Evolutionary conservation across 92 coral and sea anemone genomes (phyloP).

Genomic region (Epizoanthus scotinus): DNA sequence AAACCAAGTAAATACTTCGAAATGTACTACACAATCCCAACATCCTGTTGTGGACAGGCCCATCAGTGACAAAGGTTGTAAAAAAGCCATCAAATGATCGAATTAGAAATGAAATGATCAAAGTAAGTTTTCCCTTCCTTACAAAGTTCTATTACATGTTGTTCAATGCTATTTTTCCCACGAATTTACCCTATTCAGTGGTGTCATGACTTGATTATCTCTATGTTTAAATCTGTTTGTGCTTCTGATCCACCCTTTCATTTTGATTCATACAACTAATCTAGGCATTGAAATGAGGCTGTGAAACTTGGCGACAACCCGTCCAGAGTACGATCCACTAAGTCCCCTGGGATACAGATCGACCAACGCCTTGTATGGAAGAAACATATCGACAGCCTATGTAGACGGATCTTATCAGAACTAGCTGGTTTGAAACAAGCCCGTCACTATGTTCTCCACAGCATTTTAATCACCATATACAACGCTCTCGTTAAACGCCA

Average conservation of each 20-base stretch:
- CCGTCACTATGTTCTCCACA: too few relatives aligned
- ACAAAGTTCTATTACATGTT: background rate
- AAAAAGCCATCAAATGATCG: slow-evolving; percentile 14
- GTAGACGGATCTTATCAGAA: too few relatives aligned
- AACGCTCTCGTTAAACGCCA: too few relatives aligned
- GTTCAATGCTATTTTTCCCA: slow-evolving; percentile 3
- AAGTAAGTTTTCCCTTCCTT: background rate
- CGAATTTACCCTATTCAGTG: slow-evolving; percentile 15
- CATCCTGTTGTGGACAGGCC: slow-evolving; percentile 1
- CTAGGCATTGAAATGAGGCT: too few relatives aligned
- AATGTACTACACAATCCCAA: background rate
- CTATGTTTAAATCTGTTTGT: slow-evolving; percentile 27
- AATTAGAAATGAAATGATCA: slow-evolving; percentile 31
- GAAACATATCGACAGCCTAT: too few relatives aligned
- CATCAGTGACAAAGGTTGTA: background rate
- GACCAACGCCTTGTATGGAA: too few relatives aligned
- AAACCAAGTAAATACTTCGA: background rate
- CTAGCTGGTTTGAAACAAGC: too few relatives aligned
- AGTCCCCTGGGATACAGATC: too few relatives aligned
- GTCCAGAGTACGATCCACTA: too few relatives aligned
- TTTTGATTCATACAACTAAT: too few relatives aligned
- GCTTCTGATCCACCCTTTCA: background rate
- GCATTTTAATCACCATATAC: too few relatives aligned
- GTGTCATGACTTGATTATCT: slow-evolving; percentile 21
- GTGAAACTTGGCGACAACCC: too few relatives aligned